Base-by-base conservation (phyloP, 2,888 invertebrate species). In the Bedellia somnulentella region DNA sequence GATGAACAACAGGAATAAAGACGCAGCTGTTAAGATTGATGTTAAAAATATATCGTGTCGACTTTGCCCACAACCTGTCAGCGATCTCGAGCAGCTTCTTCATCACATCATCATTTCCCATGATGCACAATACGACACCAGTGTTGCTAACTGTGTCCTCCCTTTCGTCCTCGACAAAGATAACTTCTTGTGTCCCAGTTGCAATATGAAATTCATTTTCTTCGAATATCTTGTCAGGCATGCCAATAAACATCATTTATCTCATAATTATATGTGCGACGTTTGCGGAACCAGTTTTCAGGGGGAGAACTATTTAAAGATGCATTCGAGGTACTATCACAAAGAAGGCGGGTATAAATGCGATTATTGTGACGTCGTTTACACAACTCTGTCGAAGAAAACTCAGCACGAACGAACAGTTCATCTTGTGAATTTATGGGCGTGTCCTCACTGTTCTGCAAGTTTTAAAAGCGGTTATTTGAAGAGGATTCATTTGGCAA, bases 231-330 rank as follows among this genome's bases (percentile, higher is more conserved):
- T 75, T 0, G 41, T 75, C 0, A 46, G 73, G 0, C 75, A 75
- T 31, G 68, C 73, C 0, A 75, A 75, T 31, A 75, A 73, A 33
- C 49, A 68, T 13, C 73, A 75, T 33, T 40, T 75, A 0, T 56
- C 61, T 0, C 75, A 75, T n/a, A 67, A 70, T 24, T 75, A 70
- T 22, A 71, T 71, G 3, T 75, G 75, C 22, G 73, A 75, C 17
- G 63, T 73, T 0, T 75, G 75, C 16, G 73, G 73, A 0, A 66
- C 67, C 0, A 73, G 73, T 31, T 75, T 75, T 33, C 75, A 73
- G 47, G 73, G 73, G 0, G 73, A 75, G 35, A 71, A 70, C 18
- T 71, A 73, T 38, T 44, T 75, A 36, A 62, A 62, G 42, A 75
- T 75, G 75, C 75, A 75, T 33, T 58, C 67, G 21, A 51, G 75